Evolutionary conservation across 2,113 vertebrate genomes (phyloP).

Genomic region (Dromas ardeola): DNA sequence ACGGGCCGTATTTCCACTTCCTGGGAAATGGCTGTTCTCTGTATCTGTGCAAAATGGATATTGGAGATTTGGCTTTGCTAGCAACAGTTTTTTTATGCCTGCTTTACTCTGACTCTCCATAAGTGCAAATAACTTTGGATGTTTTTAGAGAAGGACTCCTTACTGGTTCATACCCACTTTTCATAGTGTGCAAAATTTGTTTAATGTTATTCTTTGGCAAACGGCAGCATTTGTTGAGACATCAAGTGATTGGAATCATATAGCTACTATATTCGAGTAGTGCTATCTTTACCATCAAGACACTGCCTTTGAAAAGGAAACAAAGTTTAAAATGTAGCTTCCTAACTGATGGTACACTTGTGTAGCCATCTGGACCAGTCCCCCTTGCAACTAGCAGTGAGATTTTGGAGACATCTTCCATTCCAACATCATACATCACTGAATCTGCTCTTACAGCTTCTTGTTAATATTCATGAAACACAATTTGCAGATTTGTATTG

Average conservation of each 20-base stretch:
- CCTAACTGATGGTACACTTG: background rate
- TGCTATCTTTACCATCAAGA: background rate
- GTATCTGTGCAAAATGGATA: background rate
- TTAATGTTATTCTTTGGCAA: background rate
- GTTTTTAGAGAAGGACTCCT: background rate
- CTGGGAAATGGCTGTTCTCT: background rate
- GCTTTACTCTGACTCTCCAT: background rate
- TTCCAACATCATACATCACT: background rate
- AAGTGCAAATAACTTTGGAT: background rate
- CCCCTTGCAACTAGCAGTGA: background rate
- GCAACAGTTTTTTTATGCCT: background rate
- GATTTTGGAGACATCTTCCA: background rate
- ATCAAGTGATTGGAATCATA: background rate
- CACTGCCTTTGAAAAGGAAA: constrained; percentile 1
- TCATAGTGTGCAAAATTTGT: background rate
- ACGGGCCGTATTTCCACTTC: background rate
- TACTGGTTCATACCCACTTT: background rate
- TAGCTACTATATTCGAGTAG: constrained; percentile 8
- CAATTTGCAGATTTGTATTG: background rate
- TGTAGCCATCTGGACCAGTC: background rate
- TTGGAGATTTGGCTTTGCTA: background rate
- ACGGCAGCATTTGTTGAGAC: background rate
- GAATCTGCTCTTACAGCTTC: background rate
- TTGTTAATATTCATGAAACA: constrained; percentile 54
- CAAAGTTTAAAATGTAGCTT: constrained; percentile 5